Evolutionary conservation across 2,797 vertebrate species (phyloP).

Genomic region (Rhabdophis nuchalis): DNA sequence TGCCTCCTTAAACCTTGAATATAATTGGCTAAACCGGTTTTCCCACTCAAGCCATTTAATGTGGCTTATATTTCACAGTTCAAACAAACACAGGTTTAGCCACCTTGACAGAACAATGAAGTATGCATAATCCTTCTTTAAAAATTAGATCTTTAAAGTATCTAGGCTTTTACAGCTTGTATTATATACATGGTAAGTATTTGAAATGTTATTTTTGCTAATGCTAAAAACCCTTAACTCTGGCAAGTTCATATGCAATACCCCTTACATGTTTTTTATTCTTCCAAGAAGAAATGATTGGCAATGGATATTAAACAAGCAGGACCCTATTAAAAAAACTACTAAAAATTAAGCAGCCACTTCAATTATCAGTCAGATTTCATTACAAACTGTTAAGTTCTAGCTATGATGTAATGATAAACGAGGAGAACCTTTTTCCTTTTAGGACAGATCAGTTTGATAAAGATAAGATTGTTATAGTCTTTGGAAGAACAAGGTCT

Average conservation of each 20-base stretch:
- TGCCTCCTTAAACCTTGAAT: not conserved
- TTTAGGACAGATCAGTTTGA: constrained; percentile 1
- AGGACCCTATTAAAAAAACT: not conserved
- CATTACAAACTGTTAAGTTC: not conserved
- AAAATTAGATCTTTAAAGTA: not conserved
- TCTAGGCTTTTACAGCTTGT: not conserved
- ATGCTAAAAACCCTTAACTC: not conserved
- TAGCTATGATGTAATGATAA: not conserved
- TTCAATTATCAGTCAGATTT: not conserved
- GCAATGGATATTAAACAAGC: not conserved
- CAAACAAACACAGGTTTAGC: not conserved
- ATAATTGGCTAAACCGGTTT: not conserved
- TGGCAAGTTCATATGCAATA: not conserved
- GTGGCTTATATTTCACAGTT: not conserved
- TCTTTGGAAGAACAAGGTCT: not conserved
- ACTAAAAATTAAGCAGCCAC: not conserved
- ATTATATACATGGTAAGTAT: not conserved
- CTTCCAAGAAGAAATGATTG: not conserved
- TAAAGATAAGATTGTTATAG: not conserved
- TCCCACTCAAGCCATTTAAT: not conserved
- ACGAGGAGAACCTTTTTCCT: not conserved
- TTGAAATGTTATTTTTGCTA: not conserved
- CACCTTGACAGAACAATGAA: not conserved
- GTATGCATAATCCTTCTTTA: not conserved
- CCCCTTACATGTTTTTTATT: not conserved